Evolutionary conservation across 2,113 vertebrate genomes (phyloP).

Genomic region (Verasper variegatus): DNA sequence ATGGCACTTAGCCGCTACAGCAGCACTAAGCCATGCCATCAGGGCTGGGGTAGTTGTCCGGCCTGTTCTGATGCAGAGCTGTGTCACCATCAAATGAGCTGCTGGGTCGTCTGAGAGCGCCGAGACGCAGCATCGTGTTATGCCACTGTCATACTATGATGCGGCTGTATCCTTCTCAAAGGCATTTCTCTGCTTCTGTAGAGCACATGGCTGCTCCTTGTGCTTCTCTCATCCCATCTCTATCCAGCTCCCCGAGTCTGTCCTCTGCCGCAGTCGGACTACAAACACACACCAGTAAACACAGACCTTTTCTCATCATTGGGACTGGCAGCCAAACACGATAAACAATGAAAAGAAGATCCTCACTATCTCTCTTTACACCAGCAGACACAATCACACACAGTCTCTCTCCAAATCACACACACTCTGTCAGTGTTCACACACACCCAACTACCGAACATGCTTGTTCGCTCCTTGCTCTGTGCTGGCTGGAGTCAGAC

Average conservation of each 20-base stretch:
- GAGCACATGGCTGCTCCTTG: conserved; percentile 69
- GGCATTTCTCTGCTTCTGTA: conserved; percentile 58
- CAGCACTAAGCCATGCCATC: conserved; percentile 29
- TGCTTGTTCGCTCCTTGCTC: conserved; percentile 68
- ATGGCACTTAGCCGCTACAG: conserved; percentile 36
- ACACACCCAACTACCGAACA: conserved; percentile 41
- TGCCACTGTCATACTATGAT: conserved; percentile 47
- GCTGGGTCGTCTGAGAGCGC: conserved; percentile 14
- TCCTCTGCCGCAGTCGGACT: conserved; percentile 42
- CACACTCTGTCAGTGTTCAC: conserved; percentile 42
- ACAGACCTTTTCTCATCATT: conserved; percentile 34
- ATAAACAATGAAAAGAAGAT: conserved; percentile 35
- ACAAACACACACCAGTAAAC: conserved; percentile 22
- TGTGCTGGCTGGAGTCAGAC: conserved; percentile 43
- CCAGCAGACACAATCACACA: conserved; percentile 31
- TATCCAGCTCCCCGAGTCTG: conserved; percentile 51
- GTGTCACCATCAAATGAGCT: conserved; percentile 30
- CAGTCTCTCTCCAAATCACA: conserved; percentile 18
- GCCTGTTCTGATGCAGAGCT: conserved; percentile 27
- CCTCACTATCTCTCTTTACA: conserved; percentile 39
- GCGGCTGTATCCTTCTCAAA: conserved; percentile 62
- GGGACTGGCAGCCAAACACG: conserved; percentile 31
- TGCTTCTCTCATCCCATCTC: conserved; percentile 70
- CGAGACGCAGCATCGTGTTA: conserved; percentile 43
- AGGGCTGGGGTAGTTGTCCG: conserved; percentile 23